Percentiles rank a stretch among this genome's conserved stretches.
phyloP scores from a whole-genome alignment of 2,888 invertebrate genomes.

The Tenthredo livida region DNA sequence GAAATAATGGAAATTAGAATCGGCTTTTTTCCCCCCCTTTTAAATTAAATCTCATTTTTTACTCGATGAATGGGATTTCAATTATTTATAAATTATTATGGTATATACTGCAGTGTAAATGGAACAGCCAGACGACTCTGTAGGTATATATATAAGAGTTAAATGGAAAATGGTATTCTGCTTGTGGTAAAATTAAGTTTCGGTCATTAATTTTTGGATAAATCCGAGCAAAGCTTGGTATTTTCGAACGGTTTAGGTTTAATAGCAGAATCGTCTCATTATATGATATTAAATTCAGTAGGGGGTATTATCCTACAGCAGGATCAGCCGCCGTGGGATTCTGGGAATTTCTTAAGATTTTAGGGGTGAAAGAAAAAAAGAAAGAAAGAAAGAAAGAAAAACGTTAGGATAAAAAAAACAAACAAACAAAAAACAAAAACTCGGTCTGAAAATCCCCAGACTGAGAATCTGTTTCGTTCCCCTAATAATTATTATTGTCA shows the following conservation, averaged over 20 bases:
- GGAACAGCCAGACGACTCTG: background rate
- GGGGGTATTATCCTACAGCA: background rate
- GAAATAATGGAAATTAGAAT: background rate
- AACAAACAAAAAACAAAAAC: conserved; percentile 55
- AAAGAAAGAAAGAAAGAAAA: conserved; percentile 55
- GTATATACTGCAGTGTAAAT: too few species aligned
- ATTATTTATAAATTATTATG: background rate
- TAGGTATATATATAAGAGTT: background rate
- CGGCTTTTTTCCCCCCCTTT: background rate
- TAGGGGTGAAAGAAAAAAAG: background rate
- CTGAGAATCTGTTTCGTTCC: conserved; percentile 39
- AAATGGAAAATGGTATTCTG: background rate
- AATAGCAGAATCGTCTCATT: background rate
- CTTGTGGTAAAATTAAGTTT: background rate
- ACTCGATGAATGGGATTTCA: background rate
- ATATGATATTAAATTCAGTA: conserved; percentile 5
- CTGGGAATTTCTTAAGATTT: background rate
- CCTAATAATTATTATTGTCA: conserved; percentile 37
- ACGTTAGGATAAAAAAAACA: too few species aligned
- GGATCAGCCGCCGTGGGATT: background rate
- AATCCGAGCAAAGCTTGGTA: background rate
- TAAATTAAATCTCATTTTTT: background rate
- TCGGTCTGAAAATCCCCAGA: background rate
- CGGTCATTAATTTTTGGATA: background rate
- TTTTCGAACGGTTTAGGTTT: background rate